These are phyloP conservation scores for Macropus fuliginosus DNA, from an alignment of 2,797 vertebrate genomes.

Conservation along the genomic window DNA sequence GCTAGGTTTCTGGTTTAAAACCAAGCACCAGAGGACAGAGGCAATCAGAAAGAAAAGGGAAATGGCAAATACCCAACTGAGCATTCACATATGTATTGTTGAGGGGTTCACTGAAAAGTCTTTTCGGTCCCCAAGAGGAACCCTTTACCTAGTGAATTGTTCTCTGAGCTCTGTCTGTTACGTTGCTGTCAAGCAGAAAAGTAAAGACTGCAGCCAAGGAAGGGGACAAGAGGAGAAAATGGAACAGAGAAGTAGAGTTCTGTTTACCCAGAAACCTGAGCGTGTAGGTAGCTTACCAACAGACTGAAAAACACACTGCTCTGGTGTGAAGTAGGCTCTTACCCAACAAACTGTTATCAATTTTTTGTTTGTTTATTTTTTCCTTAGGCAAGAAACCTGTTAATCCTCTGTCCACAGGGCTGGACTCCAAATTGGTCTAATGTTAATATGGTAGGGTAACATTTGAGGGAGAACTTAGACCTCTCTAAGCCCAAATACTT, in stretches of 20 bases:
- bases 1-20: constrained; percentile 48
- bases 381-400: background rate
- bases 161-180: background rate
- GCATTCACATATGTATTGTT: background rate
- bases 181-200: background rate
- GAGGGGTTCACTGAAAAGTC: background rate
- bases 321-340: background rate
- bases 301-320: background rate
- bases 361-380: background rate
- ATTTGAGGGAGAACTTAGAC: background rate
- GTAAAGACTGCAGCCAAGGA: background rate
- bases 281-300: background rate
- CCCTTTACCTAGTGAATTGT: background rate
- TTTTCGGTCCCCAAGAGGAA: background rate
- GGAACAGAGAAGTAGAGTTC: background rate
- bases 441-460: background rate
- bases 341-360: background rate
- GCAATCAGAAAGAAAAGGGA: background rate
- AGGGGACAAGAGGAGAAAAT: background rate
- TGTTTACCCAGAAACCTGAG: background rate
- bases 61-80: background rate
- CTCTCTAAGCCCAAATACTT: background rate
- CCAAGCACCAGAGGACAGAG: constrained; percentile 5
- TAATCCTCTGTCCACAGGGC: background rate
- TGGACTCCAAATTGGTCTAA: background rate